phyloP scores from a whole-genome alignment of 2,888 invertebrate species.

The Rhingia rostrata region DNA sequence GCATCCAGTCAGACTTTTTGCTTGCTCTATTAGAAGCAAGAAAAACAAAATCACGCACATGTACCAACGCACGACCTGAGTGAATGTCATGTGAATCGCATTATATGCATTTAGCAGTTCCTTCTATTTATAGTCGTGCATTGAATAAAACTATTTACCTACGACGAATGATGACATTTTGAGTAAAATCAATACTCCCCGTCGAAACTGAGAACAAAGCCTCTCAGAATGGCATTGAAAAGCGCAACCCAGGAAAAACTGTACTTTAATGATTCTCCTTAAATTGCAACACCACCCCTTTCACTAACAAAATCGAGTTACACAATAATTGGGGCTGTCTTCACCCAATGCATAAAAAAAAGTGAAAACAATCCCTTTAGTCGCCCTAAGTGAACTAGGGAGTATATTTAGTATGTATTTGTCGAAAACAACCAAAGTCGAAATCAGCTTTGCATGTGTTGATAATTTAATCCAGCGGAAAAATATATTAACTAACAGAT shows the following conservation, averaged over 20 bases:
- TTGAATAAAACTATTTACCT: conserved; percentile 39
- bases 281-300: background rate
- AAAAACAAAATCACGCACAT: too few species aligned
- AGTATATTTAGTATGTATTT: background rate
- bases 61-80: too few species aligned
- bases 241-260: conserved; percentile 43
- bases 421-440: background rate
- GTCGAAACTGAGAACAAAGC: conserved; percentile 24
- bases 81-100: background rate
- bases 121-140: conserved; percentile 35
- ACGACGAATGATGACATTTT: conserved; percentile 29
- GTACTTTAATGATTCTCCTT: background rate
- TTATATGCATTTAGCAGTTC: conserved; percentile 29
- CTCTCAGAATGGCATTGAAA: conserved; percentile 1
- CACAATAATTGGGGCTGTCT: background rate
- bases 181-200: conserved; percentile 38
- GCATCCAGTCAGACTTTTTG: too few species aligned
- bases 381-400: conserved; percentile 7
- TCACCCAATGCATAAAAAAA: conserved; percentile 16
- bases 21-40: too few species aligned
- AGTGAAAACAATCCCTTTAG: conserved; percentile 32
- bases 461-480: conserved; percentile 46
- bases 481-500: conserved; percentile 59
- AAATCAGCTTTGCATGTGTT: background rate
- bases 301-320: background rate